Evolutionary conservation across 2,888 invertebrate species (phyloP), one percentile per base, ranked within the genome.

Genomic region (Linnaemya vulpina): DNA sequence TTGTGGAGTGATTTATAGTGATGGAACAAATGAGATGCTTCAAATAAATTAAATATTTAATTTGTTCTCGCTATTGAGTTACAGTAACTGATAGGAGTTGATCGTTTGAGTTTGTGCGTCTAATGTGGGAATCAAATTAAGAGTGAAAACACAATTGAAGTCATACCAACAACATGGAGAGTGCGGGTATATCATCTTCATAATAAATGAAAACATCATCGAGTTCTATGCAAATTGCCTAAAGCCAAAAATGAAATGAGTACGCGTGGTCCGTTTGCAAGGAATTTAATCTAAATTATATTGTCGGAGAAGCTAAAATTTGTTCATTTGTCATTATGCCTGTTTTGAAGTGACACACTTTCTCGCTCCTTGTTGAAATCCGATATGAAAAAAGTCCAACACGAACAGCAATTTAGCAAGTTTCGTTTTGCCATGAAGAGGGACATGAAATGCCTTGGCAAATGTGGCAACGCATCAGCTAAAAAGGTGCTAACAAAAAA

Each of bases 291-390:
- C 49, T 71, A 75, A 85, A 85, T 85, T 82, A 85, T 85, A 91
- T 91, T 91, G 90, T 91, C 90, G 89, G 89, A 90, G 89, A 79
- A 87, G 88, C 79, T 86, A 86, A 87, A 89, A 89, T 90, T 90
- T 89, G 90, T 89, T 90, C 89, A 91, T 91, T 91, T 92, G 91
- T 91, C 91, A 91, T 89, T 89, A 88, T 89, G 88, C 88, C 89
- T 89, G 90, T 88, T 87, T 88, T 43, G 22, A 87, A 88, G 86
- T 91, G 91, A 91, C 91, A 91, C 89, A 91, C 91, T 91, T 91
- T 91, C 89, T 89, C 89, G 89, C 89, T 89, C 87, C 89, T 89
- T 88, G 87, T 89, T 89, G 87, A 85, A 80, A 79, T 78, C 70
- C 78, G 75, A 79, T 25, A 55, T 35, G 43, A 58, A 25, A 49